A percentile compares a stretch with the other conserved stretches of the same genome.
Conservation (phyloP, 2,797 vertebrate genomes). For the Columba guinea region DNA sequence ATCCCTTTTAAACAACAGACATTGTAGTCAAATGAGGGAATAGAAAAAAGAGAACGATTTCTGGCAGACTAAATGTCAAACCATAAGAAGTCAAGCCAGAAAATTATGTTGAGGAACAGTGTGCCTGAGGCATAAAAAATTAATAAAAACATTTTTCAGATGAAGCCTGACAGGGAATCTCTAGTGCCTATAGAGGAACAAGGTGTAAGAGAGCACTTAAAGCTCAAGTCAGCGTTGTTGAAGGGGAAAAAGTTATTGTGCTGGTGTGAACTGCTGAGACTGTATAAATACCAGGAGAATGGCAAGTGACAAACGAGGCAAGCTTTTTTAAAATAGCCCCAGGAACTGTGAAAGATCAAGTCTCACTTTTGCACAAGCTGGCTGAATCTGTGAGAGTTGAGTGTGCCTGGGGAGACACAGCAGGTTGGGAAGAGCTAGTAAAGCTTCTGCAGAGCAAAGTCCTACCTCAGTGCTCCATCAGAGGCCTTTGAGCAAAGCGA, state of each 20-base stretch:
- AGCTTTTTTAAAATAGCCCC: background rate
- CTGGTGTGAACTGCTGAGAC: background rate
- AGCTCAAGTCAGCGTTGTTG: background rate
- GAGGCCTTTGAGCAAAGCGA: background rate
- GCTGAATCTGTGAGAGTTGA: background rate
- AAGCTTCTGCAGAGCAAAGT: background rate
- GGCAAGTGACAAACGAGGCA: background rate
- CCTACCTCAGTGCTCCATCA: background rate
- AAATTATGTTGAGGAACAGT: background rate
- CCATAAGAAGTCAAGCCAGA: slow-evolving; percentile 15
- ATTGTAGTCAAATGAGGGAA: background rate
- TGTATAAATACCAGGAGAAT: background rate
- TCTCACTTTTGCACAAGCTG: background rate
- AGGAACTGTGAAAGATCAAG: background rate
- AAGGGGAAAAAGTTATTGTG: background rate
- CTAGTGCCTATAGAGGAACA: background rate
- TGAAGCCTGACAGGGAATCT: background rate
- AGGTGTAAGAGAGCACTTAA: background rate
- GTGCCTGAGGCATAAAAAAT: background rate
- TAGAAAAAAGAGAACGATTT: background rate
- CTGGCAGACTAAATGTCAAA: slow-evolving; percentile 25
- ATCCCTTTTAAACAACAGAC: slow-evolving; percentile 20
- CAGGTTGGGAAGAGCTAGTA: background rate
- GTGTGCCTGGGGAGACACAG: rapidly evolving
- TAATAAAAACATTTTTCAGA: background rate